A percentile compares a stretch with the other conserved stretches of the same genome.
phyloP scores from a whole-genome alignment of 1,140 invertebrate genomes.

The Colletes latitarsis region DNA sequence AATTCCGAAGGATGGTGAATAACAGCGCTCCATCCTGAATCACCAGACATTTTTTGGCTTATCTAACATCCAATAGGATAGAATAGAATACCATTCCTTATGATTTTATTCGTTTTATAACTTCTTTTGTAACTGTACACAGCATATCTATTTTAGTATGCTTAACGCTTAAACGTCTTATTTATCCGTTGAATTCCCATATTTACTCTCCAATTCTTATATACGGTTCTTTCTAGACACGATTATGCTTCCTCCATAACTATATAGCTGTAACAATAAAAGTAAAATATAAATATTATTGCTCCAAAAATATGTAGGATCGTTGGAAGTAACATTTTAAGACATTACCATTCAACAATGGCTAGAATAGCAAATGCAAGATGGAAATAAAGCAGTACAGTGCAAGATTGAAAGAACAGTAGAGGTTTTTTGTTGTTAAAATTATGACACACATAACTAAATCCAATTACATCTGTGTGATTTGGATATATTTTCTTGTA shows the following conservation, averaged over 20 bases:
- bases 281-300: background rate
- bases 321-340: background rate
- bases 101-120: slow-evolving; percentile 52
- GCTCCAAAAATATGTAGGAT: background rate
- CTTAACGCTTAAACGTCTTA: background rate
- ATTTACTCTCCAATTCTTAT: slow-evolving; percentile 15
- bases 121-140: slow-evolving; percentile 27
- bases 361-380: background rate
- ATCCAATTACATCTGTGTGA: background rate
- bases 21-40: slow-evolving; percentile 83
- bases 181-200: background rate
- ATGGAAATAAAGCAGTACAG: background rate
- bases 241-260: background rate
- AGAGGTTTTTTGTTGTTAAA: background rate
- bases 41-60: slow-evolving; percentile 80
- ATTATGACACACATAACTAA: background rate
- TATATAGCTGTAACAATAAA: slow-evolving; percentile 14
- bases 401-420: background rate
- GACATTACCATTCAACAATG: background rate
- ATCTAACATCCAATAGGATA: slow-evolving; percentile 71
- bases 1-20: slow-evolving; percentile 84
- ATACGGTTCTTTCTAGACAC: background rate
- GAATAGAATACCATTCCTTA: slow-evolving; percentile 68
- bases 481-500: background rate
- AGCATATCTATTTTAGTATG: slow-evolving; percentile 34